Evolutionary conservation across 2,888 invertebrate genomes (phyloP), one percentile per base, ranked within the genome.

Genomic region (Limnephilus marmoratus): DNA sequence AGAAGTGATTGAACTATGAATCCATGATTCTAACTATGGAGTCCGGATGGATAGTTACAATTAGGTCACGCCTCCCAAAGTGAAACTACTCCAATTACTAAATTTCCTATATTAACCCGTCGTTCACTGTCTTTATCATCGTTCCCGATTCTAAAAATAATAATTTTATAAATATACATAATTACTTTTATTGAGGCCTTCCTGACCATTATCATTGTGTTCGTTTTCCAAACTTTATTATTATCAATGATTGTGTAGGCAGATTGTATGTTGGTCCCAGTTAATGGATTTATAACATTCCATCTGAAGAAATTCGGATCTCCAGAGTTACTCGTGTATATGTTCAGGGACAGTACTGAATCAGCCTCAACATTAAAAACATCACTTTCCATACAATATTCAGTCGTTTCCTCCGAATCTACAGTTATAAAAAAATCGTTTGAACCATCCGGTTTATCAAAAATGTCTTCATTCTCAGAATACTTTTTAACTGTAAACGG

Each of bases 341-440:
- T n/a, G 9, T 37, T 41, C 12, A 86, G 15, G 5, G 37, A 29
- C n/a, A 86, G 13, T 3, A 41, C 49, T 15, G 41, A n/a, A 24
- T 29, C 49, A 5, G n/a, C 45, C 7, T 29, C n/a, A 12, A 86
- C 45, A 13, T 86, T 2, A n/a, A 45, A 29, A 29, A 3, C 7
- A 49, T 86, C 45, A 86, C n/a, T 45, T 86, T 49, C 29, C 29
- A 86, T 15, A 29, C 86, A 45, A 15, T 45, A 1, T 3, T 45
- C 86, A 7, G 29, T 5, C 5, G 7, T 0, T 9, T 9, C 9
- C 68, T 24, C 4, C 7, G 41, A 3, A 29, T 29, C 49, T 0
- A 24, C n/a, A n/a, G 86, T 86, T 24, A 86, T 49, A 29, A 86
- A 86, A 29, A 41, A 86, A 86, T 45, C 86, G n/a, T 86, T 86